Conservation (phyloP, 2,797 vertebrate species). For the Anguilla marmorata region DNA sequence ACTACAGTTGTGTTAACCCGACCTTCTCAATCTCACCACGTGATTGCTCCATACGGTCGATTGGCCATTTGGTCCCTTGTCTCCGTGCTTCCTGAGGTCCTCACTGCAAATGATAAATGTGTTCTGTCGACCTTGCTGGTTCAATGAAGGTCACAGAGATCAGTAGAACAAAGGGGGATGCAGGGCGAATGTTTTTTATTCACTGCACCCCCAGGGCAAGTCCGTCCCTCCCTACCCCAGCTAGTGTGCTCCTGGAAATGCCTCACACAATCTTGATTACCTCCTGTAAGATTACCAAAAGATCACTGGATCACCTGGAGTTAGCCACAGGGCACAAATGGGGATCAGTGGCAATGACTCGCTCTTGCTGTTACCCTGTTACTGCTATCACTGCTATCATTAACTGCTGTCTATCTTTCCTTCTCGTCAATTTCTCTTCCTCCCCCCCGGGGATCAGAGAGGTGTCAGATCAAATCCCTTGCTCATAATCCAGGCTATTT, state of each 20-base stretch:
- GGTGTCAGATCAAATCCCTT: constrained; percentile 19
- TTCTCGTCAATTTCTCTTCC: background rate
- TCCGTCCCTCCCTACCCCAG: background rate
- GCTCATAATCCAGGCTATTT: constrained; percentile 17
- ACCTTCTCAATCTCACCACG: background rate
- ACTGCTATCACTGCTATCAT: background rate
- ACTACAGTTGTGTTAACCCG: background rate
- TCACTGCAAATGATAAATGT: constrained; percentile 1
- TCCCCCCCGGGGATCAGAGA: background rate
- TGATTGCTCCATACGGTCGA: background rate
- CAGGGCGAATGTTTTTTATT: background rate
- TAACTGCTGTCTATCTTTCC: background rate
- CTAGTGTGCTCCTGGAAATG: background rate
- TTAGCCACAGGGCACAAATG: background rate
- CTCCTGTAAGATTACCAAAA: background rate
- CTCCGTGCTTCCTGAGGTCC: background rate
- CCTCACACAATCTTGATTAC: background rate
- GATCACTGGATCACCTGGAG: background rate
- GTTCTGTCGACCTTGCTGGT: background rate
- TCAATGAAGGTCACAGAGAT: background rate
- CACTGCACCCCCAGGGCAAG: background rate
- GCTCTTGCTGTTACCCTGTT: background rate
- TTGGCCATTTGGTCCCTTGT: background rate
- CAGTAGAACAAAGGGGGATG: background rate
- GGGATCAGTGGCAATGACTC: constrained; percentile 2